Base-by-base conservation (phyloP, 2,888 invertebrate genomes). In the Acrobasis suavella region DNA sequence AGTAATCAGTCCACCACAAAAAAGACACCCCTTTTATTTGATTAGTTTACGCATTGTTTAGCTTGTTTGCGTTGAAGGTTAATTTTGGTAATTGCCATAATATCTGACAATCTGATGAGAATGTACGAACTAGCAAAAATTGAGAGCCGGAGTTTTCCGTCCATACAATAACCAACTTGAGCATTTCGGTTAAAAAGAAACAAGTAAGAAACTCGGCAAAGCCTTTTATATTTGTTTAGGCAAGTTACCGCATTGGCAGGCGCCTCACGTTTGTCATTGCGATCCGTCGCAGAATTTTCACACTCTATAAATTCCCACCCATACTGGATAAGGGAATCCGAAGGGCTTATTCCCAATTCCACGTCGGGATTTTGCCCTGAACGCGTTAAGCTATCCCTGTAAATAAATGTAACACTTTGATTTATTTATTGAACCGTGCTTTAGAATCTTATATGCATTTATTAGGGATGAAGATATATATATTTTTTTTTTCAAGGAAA, bases 231-330 rank as follows among this genome's bases (percentile, higher is more conserved):
- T 68, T 65, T 65, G 62, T 61, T 61, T 60, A 62, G 63, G 61
- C 52, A 37, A 65, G 50, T 60, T 37, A 22, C 17, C 32, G 61
- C 32, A 76, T 75, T 66, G 60, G 67, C 46, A 83, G 72, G 71
- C 89, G 46, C 71, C 77, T 85, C 88, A 89, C 89, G 87, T 87
- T 83, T 85, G 85, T 86, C 87, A 87, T 87, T 83, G 72, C 74
- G 81, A 86, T 82, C 82, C 81, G 77, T 73, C 75, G 79, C 78
- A 74, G 81, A 83, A 81, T 85, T 86, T 87, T 87, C 86, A 86
- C 89, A 88, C 82, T 87, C 86, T 86, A 88, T 87, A 87, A 86
- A 89, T 87, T 86, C 78, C 76, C 78, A 71, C 78, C 80, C 76
- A 81, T 78, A 79, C 77, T 64, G 73, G 74, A 74, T 78, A 79